Evolutionary conservation across 2,888 invertebrate genomes (phyloP).

Genomic region (Cynaeus angustus): DNA sequence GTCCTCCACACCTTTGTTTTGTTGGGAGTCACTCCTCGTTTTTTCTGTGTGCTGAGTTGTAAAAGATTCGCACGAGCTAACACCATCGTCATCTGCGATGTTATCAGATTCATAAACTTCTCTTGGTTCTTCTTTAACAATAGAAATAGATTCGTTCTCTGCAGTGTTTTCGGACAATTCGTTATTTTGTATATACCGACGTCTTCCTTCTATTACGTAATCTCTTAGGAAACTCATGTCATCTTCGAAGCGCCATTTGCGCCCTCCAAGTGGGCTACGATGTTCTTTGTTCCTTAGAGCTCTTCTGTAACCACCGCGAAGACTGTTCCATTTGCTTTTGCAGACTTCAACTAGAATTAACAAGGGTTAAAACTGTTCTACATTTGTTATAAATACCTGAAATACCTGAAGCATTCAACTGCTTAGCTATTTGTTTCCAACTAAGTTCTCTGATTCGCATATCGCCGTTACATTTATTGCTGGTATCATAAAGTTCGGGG

Average conservation of each 20-base stretch:
- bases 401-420: slow-evolving; percentile 9
- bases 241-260: slow-evolving; percentile 25
- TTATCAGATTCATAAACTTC: background rate
- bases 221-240: slow-evolving; percentile 21
- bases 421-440: slow-evolving; percentile 1
- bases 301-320: slow-evolving; percentile 20
- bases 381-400: background rate
- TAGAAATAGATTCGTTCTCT: background rate
- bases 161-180: background rate
- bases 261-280: background rate
- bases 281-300: background rate
- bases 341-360: slow-evolving; percentile 8
- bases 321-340: slow-evolving; percentile 22
- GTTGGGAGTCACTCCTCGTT: too few species aligned
- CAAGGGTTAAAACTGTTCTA: background rate
- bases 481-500: slow-evolving; percentile 18
- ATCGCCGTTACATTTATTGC: background rate
- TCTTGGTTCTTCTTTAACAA: slow-evolving; percentile 18
- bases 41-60: background rate
- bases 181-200: background rate
- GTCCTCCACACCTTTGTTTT: too few species aligned
- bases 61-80: slow-evolving; percentile 2
- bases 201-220: slow-evolving; percentile 3
- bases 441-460: background rate
- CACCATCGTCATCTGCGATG: background rate